A percentile compares a stretch with the other conserved stretches of the same genome.
phyloP scores from a whole-genome alignment of 1,140 invertebrate genomes.

The Ylistrum balloti region DNA sequence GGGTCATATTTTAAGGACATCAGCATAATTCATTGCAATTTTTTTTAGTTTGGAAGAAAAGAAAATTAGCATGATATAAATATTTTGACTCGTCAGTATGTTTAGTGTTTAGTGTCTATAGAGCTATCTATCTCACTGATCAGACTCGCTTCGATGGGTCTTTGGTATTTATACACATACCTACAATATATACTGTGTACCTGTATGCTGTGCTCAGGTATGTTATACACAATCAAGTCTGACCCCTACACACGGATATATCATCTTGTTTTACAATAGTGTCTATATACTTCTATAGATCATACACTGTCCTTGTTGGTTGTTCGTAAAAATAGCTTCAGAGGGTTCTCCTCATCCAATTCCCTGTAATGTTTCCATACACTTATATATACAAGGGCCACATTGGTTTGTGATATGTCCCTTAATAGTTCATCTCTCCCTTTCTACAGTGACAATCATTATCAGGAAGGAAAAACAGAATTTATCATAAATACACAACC shows the following conservation, averaged over 20 bases:
- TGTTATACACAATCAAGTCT: neutral
- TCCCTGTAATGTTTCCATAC: no score
- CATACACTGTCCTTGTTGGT: neutral
- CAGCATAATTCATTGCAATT: neutral
- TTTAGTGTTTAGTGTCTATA: slow-evolving; percentile 12
- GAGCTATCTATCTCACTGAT: neutral
- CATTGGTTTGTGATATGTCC: no score
- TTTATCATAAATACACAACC: no score
- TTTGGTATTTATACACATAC: slow-evolving; percentile 1
- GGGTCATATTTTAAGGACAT: no score
- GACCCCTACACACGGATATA: neutral
- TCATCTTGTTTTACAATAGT: neutral
- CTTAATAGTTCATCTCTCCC: no score
- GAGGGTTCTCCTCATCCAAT: no score
- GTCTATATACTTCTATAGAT: neutral
- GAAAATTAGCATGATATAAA: neutral
- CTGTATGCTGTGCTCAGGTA: slow-evolving; percentile 3
- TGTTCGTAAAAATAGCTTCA: no score
- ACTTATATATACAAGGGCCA: no score
- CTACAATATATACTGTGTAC: slow-evolving; percentile 36
- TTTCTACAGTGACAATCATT: no score
- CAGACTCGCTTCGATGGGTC: neutral
- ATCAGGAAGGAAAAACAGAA: no score
- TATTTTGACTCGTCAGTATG: neutral
- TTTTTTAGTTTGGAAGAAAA: neutral